Evolutionary conservation across 2,113 vertebrate genomes (phyloP).

Genomic region (Esox niger): DNA sequence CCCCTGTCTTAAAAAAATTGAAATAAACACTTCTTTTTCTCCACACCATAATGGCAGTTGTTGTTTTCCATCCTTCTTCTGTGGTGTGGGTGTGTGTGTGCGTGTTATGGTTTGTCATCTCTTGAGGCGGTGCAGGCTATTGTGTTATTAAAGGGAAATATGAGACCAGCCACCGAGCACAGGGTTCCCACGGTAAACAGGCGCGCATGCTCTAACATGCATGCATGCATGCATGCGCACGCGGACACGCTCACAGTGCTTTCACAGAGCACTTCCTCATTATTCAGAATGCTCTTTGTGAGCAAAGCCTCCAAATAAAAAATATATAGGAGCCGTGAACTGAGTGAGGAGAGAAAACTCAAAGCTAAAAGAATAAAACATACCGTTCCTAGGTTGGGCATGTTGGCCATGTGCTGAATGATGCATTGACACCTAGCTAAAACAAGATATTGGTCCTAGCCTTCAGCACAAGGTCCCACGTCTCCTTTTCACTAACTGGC

Average conservation of each 20-base stretch:
- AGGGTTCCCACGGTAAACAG: slow-evolving; percentile 4
- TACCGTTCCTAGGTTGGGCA: not conserved
- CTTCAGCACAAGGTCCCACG: too few relatives aligned
- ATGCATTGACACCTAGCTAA: not conserved
- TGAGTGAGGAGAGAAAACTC: slow-evolving; percentile 9
- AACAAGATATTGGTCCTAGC: not conserved
- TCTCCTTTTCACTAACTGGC: too few relatives aligned
- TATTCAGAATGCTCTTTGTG: slow-evolving; percentile 18
- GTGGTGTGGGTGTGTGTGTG: not conserved
- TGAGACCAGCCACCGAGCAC: not conserved
- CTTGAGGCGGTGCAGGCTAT: slow-evolving; percentile 23
- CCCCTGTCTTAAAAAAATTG: slow-evolving; percentile 15
- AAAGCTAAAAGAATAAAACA: slow-evolving; percentile 11
- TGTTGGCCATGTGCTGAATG: too few relatives aligned
- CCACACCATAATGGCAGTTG: slow-evolving; percentile 16
- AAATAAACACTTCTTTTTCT: slow-evolving; percentile 31
- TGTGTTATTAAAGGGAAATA: slow-evolving; percentile 43
- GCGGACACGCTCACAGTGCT: too few relatives aligned
- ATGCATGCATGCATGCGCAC: too few relatives aligned
- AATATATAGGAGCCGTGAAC: slow-evolving; percentile 10
- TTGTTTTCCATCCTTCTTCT: slow-evolving; percentile 11
- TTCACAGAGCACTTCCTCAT: not conserved
- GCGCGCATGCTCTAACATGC: too few relatives aligned
- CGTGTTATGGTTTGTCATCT: slow-evolving; percentile 22
- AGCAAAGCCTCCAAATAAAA: slow-evolving; percentile 17